Evolutionary conservation across 2,113 vertebrate species (phyloP), one percentile per base, ranked within the genome.

Genomic region (Colius striatus): DNA sequence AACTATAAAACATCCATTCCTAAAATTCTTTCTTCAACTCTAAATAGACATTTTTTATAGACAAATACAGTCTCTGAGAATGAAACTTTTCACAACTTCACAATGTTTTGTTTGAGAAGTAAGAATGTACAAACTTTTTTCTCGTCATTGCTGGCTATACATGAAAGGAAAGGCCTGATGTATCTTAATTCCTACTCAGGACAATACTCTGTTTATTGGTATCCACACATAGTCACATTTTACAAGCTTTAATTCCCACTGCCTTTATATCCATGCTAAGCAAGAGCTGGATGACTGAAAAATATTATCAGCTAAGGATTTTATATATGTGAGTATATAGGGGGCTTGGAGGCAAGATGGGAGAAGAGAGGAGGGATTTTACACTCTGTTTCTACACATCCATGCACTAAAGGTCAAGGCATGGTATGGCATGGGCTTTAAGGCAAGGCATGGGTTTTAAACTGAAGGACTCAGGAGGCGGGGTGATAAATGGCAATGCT

Each of bases 71-170:
- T 16, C 45, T 51, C 55, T 16, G 13, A 53, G 9, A 47, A 61
- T 34, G 84, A 47, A 14, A 14, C 16, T 65, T 74, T 72, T 51
- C 25, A 45, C 41, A 54, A 54, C 13, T 36, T 45, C 14, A 9
- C 23, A 76, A 51, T 0, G 1, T 4, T 84, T 16, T 1, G 0
- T 66, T 58, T 41, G 32, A 60, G 34, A 2, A 73, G 17, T 30
- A 82, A 25, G 9, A 82, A 48, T 0, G 1, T 58, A 23, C 13
- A 54, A 50, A 7, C 4, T 57, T 50, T 55, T 61, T 19, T 32
- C 25, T 73, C 5, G 5, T 57, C 5, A 21, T 75, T 65, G 74
- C 47, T 43, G 12, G 11, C 47, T 51, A 84, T 4, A 62, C 29
- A 25, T 21, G 47, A 18, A 19, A 43, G 50, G 32, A 66, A 75